Evolutionary conservation across 2,797 vertebrate species (phyloP).

Genomic region (Gymnothorax javanicus): DNA sequence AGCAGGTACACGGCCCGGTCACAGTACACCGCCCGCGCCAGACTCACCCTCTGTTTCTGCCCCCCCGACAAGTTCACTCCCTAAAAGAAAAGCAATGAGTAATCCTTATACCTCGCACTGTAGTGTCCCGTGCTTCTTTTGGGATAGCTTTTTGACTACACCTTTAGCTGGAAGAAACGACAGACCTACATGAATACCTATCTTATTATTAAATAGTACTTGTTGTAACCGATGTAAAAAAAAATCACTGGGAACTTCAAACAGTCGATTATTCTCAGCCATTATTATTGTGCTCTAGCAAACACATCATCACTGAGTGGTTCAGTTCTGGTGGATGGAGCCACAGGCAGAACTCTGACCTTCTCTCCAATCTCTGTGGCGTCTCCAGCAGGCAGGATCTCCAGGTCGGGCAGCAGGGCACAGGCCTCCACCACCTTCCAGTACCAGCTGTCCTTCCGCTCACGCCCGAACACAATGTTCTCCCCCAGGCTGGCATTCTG

Average conservation of each 20-base stretch:
- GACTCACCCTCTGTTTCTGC: conserved; percentile 81
- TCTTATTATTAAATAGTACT: neutral
- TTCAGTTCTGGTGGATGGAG: neutral
- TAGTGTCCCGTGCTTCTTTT: neutral
- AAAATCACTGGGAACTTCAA: neutral
- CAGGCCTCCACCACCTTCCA: conserved; percentile 73
- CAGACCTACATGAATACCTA: neutral
- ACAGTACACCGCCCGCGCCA: conserved; percentile 79
- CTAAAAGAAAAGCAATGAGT: conserved; percentile 49
- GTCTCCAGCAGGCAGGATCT: conserved; percentile 70
- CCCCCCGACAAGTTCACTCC: conserved; percentile 82
- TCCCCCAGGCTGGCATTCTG: conserved; percentile 76
- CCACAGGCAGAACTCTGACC: conserved; percentile 55
- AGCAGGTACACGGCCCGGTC: conserved; percentile 76
- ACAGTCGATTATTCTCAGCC: neutral
- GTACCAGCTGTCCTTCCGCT: conserved; percentile 71
- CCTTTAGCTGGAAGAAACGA: neutral
- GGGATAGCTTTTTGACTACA: neutral
- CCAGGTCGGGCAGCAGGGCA: conserved; percentile 74
- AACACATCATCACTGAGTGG: neutral
- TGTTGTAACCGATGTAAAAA: neutral
- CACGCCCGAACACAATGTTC: conserved; percentile 76
- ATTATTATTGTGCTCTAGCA: neutral
- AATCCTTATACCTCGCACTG: neutral
- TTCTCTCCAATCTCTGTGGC: conserved; percentile 80